Evolutionary conservation across 1,140 invertebrate genomes (phyloP), one percentile per base, ranked within the genome.

Genomic region (Spodoptera frugiperda): DNA sequence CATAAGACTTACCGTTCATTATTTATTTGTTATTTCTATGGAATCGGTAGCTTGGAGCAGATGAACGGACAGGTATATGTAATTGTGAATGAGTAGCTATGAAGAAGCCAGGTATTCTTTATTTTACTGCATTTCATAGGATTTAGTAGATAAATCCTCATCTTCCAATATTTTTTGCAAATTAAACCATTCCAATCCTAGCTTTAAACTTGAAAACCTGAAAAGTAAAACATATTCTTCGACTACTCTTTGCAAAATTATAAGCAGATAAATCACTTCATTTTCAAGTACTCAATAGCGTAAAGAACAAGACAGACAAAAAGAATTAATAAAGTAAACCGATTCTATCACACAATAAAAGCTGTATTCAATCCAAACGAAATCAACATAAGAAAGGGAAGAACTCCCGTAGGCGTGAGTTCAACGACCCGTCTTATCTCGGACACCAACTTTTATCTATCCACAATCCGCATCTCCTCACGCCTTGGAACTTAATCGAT

Each of bases 391-490:
- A 83, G 78, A 83, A 82, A 78, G 82, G 78, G 82, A 39, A 51
- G 73, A 72, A 78, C 33, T 63, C 59, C 74, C 54, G 77, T 73
- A 80, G 78, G 61, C 46, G 70, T 65, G 51, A 76, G 89, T 86
- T 88, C 87, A 88, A 85, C 75, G 85, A 84, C 81, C 86, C 84
- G 51, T 68, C 79, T 86, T 91, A 91, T 89, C 89, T 88, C 82
- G 82, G 83, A 84, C 84, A 83, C 82, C 76, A 79, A 84, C 81
- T 77, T 88, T 83, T 84, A 85, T 85, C 82, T 83, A 78, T 82
- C 78, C 76, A 59, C 82, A 77, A 81, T 84, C 77, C 78, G 51
- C 70, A 73, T 77, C 65, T 77, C 49, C 67, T 71, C 51, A 61
- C 80, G 78, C 79, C 78, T 80, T 72, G 67, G 73, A 70, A 79